Base-by-base conservation (phyloP, 1,140 invertebrate species). In the Lasaia peninsularis region DNA sequence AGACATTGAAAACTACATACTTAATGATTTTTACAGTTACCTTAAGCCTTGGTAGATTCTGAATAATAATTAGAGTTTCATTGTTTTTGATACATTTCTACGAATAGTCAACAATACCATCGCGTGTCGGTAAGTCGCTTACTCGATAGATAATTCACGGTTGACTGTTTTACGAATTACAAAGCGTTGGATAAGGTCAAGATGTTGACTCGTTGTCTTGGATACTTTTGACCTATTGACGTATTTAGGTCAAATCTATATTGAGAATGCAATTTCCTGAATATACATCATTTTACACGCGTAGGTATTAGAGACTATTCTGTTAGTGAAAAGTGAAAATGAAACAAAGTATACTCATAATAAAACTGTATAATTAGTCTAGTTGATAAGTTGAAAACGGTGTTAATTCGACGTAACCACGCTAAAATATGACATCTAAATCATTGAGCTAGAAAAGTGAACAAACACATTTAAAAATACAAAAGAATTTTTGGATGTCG, bases 131-230 rank as follows among this genome's bases (percentile, higher is more conserved):
- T 59, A 40, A 40, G 12, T 49, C 6, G 56, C 31, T 34, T 58
- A 18, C 12, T 40, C 21, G 16, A 28, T 12, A 16, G n/a, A 14
- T 11, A 12, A 11, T 32, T 53, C 33, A 16, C 31, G 51, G 18
- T 37, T 18, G 5, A 60, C 52, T 60, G 60, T 48, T 57, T 18
- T 21, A 52, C 52, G 55, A 12, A 20, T 18, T 21, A 52, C 52
- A 52, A 12, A 20, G n/a, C 10, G 31, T 57, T 56, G 12, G 24
- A 56, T 34, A 60, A 72, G 75, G 70, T 69, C 69, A 69, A 52
- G 71, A 60, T 71, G 71, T 75, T 73, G 59, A 73, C 63, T 50
- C 51, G 78, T 80, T 64, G 74, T 68, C 74, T 65, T 78, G 74
- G 74, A 58, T 63, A 78, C 65, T 54, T 56, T 55, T 63, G 53